These are phyloP conservation scores for Clusia tigrina DNA, from an alignment of 2,888 invertebrate genomes.

Conservation along the genomic window DNA sequence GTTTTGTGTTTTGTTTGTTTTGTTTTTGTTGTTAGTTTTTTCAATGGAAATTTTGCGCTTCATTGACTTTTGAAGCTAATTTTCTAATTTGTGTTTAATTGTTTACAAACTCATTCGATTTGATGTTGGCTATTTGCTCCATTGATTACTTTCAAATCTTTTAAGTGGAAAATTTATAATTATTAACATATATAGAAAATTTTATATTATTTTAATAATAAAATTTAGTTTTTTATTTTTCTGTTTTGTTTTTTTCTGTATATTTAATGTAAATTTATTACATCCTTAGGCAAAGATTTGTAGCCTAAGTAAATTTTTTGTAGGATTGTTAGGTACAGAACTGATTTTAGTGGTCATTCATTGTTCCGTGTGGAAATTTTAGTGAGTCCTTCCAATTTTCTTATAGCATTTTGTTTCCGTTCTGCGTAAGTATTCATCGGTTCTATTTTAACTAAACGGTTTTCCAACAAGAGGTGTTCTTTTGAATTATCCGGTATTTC, in stretches of 20 bases:
- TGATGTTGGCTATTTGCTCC: neutral
- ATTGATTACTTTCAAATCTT: slow-evolving; percentile 7
- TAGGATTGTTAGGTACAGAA: no score
- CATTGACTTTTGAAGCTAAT: slow-evolving; percentile 55
- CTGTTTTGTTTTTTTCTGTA: neutral
- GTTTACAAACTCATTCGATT: slow-evolving; percentile 29
- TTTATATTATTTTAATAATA: neutral
- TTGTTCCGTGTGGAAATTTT: no score
- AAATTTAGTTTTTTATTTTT: slow-evolving; percentile 2
- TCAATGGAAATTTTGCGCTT: slow-evolving; percentile 56
- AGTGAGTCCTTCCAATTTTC: no score
- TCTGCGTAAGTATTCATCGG: no score
- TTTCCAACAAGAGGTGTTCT: no score
- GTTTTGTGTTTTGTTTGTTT: slow-evolving; percentile 36
- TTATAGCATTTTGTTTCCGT: no score
- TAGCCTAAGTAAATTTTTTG: no score
- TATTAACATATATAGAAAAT: neutral
- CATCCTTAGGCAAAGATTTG: no score
- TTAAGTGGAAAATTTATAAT: neutral
- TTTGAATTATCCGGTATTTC: no score
- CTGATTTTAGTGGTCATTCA: no score
- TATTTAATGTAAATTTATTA: neutral
- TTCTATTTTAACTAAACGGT: no score
- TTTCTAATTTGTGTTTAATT: slow-evolving; percentile 56
- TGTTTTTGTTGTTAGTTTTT: slow-evolving; percentile 45